These are phyloP conservation scores for Brachystomella parvula DNA, from an alignment of 1,140 invertebrate genomes.

Conservation along the genomic window DNA sequence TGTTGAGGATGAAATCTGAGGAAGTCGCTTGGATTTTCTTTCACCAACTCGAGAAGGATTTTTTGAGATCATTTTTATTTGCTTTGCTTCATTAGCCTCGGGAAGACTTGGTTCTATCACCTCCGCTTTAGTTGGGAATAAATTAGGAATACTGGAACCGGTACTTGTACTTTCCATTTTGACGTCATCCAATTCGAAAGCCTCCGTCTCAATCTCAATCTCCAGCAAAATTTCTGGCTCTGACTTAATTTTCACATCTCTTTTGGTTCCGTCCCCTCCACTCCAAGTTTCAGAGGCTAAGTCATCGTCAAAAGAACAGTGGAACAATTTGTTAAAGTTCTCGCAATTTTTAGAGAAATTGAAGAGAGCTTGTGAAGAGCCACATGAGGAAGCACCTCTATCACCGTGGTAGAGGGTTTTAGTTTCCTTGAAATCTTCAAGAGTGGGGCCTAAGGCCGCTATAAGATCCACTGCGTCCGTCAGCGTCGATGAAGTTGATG, in stretches of 20 bases:
- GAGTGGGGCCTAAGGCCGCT: neutral
- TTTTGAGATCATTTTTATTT: neutral
- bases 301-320: neutral
- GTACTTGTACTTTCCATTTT: neutral
- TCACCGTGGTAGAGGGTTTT: neutral
- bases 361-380: neutral
- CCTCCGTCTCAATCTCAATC: conserved; percentile 8
- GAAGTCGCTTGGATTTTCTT: conserved; percentile 26
- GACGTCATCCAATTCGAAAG: neutral
- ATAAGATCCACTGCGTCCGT: neutral
- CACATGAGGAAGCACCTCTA: neutral
- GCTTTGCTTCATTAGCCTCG: too few relatives aligned
- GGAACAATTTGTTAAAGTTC: conserved; percentile 5
- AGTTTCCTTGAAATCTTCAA: neutral
- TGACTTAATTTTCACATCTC: neutral
- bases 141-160: neutral
- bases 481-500: neutral
- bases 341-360: conserved; percentile 2
- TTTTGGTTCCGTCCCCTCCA: too few relatives aligned
- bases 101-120: neutral
- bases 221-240: neutral
- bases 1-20: conserved; percentile 26
- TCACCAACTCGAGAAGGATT: neutral
- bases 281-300: neutral
- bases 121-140: neutral